These are phyloP conservation scores for Pyrgilauda ruficollis DNA, from an alignment of 2,113 vertebrate genomes.

Conservation along the genomic window DNA sequence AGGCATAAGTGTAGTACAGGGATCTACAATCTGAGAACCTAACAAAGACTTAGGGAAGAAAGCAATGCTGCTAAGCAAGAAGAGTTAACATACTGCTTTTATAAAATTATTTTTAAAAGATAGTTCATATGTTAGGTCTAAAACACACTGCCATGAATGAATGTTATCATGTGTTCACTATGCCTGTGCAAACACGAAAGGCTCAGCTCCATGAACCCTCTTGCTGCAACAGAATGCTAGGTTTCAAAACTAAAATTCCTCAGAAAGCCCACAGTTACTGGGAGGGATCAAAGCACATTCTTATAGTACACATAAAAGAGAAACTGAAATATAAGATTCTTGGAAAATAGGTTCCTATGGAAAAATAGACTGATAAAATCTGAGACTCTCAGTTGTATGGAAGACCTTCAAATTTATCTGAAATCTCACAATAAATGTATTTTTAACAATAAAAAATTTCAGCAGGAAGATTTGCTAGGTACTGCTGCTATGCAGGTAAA, in stretches of 20 bases:
- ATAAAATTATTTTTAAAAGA: background rate
- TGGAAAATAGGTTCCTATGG: background rate
- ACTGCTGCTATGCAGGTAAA: background rate
- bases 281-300: background rate
- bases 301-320: background rate
- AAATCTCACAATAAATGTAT: background rate
- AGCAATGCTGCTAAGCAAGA: fast-evolving
- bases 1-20: fast-evolving
- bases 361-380: background rate
- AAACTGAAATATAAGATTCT: background rate
- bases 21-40: background rate
- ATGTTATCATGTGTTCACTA: fast-evolving
- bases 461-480: background rate
- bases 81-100: background rate
- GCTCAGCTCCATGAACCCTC: background rate
- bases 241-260: background rate
- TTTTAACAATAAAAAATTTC: background rate
- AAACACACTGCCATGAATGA: background rate
- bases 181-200: background rate
- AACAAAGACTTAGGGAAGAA: background rate
- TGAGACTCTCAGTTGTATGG: background rate
- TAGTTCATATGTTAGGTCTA: background rate
- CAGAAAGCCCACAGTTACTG: background rate
- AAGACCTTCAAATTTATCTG: background rate
- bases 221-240: background rate